These are phyloP conservation scores for Drosophila tanythrix DNA, from an alignment of 2,888 invertebrate species.

Conservation along the genomic window DNA sequence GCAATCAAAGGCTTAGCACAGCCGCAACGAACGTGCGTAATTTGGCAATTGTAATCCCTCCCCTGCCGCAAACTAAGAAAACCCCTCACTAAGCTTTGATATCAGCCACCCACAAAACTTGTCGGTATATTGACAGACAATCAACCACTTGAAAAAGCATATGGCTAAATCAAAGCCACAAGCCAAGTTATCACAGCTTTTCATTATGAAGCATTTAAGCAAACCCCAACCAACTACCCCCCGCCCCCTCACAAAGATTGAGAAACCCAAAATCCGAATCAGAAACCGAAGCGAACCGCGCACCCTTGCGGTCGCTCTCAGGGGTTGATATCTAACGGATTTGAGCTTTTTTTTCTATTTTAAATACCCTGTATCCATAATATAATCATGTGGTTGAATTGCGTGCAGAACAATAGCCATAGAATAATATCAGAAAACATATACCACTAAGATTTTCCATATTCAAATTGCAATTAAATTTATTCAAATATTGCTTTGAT, in stretches of 20 bases:
- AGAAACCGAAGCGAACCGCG: constrained; percentile 36
- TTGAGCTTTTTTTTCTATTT: constrained; percentile 33
- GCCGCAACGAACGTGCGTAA: constrained; percentile 56
- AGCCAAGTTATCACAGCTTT: constrained; percentile 75
- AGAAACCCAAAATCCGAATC: constrained; percentile 29
- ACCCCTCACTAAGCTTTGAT: not conserved
- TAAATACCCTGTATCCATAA: constrained; percentile 30
- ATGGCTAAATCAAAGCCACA: constrained; percentile 68
- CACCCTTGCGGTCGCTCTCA: constrained; percentile 45
- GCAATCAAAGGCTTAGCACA: constrained; percentile 74
- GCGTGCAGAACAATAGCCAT: constrained; percentile 1
- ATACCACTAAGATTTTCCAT: not conserved
- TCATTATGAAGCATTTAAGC: constrained; percentile 78
- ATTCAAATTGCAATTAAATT: not conserved
- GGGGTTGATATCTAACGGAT: constrained; percentile 51
- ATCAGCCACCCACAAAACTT: constrained; percentile 27
- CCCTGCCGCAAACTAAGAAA: not conserved
- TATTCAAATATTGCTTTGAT: not conserved
- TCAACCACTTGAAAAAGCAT: constrained; percentile 76
- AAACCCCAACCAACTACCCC: constrained; percentile 25
- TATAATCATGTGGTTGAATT: not conserved
- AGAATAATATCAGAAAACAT: not conserved
- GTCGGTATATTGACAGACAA: constrained; percentile 75
- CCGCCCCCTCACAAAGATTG: not conserved
- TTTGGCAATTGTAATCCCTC: constrained; percentile 53